phyloP scores from a whole-genome alignment of 2,113 vertebrate genomes.

The Microtus pennsylvanicus region DNA sequence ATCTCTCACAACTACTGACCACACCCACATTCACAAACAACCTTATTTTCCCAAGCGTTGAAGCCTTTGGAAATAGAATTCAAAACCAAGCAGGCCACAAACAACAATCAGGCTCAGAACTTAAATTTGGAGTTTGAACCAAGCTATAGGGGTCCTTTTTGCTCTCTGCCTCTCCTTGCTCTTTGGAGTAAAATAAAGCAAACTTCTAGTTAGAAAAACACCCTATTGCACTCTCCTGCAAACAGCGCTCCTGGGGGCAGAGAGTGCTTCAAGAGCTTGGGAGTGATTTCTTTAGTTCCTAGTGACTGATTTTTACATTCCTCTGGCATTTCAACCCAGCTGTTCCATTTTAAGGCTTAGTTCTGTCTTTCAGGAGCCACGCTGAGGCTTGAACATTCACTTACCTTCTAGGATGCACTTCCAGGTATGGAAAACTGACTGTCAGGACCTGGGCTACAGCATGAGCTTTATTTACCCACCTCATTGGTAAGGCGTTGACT shows the following conservation, averaged over 20 bases:
- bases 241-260: background rate
- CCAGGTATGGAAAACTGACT: background rate
- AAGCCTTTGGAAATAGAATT: background rate
- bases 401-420: background rate
- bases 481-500: background rate
- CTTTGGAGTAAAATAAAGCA: background rate
- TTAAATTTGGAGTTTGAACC: background rate
- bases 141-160: background rate
- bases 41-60: background rate
- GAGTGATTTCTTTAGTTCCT: background rate
- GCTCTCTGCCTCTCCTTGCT: rapidly evolving
- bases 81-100: background rate
- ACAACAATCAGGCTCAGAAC: background rate
- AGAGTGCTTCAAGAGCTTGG: background rate
- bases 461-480: background rate
- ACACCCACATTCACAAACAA: background rate
- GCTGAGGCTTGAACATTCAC: background rate
- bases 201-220: background rate
- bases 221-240: background rate
- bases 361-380: background rate
- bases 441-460: background rate
- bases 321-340: background rate
- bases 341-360: background rate
- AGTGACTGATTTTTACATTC: background rate
- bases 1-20: background rate